Conservation (phyloP, 2,888 invertebrate genomes). For the Zaprionus lineosus region DNA sequence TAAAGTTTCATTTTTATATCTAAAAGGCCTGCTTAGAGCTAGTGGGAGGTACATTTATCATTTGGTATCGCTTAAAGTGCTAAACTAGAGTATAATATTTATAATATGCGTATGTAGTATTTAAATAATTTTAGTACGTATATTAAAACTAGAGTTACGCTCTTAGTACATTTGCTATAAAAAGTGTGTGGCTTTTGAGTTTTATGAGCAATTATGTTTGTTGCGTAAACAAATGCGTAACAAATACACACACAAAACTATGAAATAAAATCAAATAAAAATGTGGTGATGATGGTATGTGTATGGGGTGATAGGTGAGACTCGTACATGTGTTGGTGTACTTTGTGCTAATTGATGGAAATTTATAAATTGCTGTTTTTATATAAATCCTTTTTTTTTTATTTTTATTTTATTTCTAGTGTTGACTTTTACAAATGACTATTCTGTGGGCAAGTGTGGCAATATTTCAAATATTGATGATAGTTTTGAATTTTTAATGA, state of each 20-base stretch:
- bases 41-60: constrained; percentile 24
- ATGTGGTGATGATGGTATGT: too few relatives aligned
- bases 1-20: constrained; percentile 62
- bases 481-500: constrained; percentile 50
- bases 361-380: constrained; percentile 23
- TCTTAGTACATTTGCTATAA: constrained; percentile 9
- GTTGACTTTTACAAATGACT: constrained; percentile 44
- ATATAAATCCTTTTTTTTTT: constrained; percentile 6
- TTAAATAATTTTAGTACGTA: constrained; percentile 18
- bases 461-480: constrained; percentile 45
- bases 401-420: constrained; percentile 4
- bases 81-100: constrained; percentile 43
- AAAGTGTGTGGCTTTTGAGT: constrained; percentile 8
- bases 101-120: constrained; percentile 6
- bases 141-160: too few relatives aligned
- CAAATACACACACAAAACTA: neutral
- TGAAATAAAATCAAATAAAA: constrained; percentile 8
- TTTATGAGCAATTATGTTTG: constrained; percentile 16
- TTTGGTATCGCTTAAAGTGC: constrained; percentile 43
- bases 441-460: constrained; percentile 14
- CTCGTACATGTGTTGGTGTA: constrained; percentile 3
- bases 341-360: constrained; percentile 35
- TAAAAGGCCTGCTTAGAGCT: constrained; percentile 50
- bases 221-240: constrained; percentile 3
- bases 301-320: neutral